Evolutionary conservation across 2,888 invertebrate genomes (phyloP).

Genomic region (Tetheella fluctuosa): DNA sequence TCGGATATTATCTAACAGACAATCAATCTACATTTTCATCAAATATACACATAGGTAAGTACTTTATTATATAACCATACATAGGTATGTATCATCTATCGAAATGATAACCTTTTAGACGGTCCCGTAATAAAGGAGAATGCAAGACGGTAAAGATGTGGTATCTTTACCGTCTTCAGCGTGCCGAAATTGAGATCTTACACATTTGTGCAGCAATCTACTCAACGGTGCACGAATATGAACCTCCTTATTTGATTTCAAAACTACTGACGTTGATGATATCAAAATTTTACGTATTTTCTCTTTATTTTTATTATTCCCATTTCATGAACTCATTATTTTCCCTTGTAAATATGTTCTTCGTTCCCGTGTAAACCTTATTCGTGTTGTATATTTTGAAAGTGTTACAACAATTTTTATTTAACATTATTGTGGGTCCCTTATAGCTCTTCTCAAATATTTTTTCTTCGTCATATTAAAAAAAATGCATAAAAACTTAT

Average conservation of each 20-base stretch:
- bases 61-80: not conserved
- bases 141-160: not conserved
- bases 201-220: conserved; percentile 9
- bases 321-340: not conserved
- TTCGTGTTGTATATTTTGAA: too few species aligned
- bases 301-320: too few species aligned
- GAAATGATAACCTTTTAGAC: not conserved
- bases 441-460: too few species aligned
- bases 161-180: not conserved
- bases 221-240: not conserved
- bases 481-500: too few species aligned
- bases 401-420: too few species aligned
- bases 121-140: not conserved
- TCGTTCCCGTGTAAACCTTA: too few species aligned
- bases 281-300: not conserved
- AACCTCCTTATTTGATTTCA: conserved; percentile 2
- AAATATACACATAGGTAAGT: not conserved
- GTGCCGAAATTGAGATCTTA: conserved; percentile 1
- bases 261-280: not conserved
- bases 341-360: too few species aligned
- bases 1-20: too few species aligned
- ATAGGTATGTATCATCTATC: not conserved
- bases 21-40: not conserved
- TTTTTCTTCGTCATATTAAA: too few species aligned
- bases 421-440: too few species aligned